Evolutionary conservation across 2,888 invertebrate species (phyloP).

Genomic region (Abrostola triplasia): DNA sequence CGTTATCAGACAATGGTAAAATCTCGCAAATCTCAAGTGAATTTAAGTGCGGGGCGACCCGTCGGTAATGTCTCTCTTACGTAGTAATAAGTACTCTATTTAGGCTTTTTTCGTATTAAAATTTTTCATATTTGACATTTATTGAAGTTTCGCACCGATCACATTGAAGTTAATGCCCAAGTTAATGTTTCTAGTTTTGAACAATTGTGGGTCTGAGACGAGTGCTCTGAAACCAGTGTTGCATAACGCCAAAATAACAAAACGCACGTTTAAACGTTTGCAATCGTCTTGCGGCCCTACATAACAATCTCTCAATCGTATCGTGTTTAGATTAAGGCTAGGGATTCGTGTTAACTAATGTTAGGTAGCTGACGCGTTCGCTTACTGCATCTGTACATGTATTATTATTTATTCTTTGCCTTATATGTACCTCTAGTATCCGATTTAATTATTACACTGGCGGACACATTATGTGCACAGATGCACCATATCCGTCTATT

Average conservation of each 20-base stretch:
- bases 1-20: constrained; percentile 27
- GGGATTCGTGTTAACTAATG: constrained; percentile 86
- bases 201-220: constrained; percentile 50
- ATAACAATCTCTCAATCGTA: constrained; percentile 61
- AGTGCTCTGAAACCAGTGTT: constrained; percentile 31
- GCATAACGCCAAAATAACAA: constrained; percentile 11
- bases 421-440: constrained; percentile 58
- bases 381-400: constrained; percentile 75
- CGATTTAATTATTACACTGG: constrained; percentile 47
- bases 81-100: constrained; percentile 65
- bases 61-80: constrained; percentile 64
- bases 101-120: constrained; percentile 66
- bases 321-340: constrained; percentile 83
- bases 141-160: constrained; percentile 71
- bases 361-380: constrained; percentile 83
- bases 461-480: constrained; percentile 25
- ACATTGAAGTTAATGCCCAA: constrained; percentile 65
- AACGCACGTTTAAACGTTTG: constrained; percentile 14
- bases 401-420: constrained; percentile 68
- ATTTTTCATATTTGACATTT: constrained; percentile 63
- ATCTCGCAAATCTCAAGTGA: constrained; percentile 50
- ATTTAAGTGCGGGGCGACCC: constrained; percentile 52
- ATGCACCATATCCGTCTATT: constrained; percentile 42
- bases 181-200: constrained; percentile 67
- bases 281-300: constrained; percentile 38